These are phyloP conservation scores for Lamproptera curius DNA, from an alignment of 2,888 invertebrate species.

Conservation along the genomic window DNA sequence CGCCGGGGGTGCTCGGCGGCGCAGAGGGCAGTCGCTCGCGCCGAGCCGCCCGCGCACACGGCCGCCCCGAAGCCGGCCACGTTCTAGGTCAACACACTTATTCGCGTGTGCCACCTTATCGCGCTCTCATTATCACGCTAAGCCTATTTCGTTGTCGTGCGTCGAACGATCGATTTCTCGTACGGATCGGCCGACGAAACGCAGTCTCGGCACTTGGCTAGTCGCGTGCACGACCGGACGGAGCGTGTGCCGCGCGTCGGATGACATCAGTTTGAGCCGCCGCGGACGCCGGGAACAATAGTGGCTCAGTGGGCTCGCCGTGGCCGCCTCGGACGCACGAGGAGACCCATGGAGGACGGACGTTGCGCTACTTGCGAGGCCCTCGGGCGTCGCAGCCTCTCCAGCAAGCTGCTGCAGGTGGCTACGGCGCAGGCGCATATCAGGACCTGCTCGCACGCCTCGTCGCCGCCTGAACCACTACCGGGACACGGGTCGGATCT, in stretches of 20 bases:
- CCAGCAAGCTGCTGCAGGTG: constrained; percentile 68
- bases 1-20: constrained; percentile 55
- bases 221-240: constrained; percentile 57
- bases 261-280: constrained; percentile 76
- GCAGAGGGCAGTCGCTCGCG: constrained; percentile 67
- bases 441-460: constrained; percentile 57
- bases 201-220: constrained; percentile 62
- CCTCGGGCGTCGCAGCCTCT: constrained; percentile 63
- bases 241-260: constrained; percentile 64
- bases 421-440: constrained; percentile 73
- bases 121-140: constrained; percentile 72
- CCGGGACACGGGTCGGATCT: constrained; percentile 54
- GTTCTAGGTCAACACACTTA: constrained; percentile 71
- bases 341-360: constrained; percentile 67
- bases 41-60: constrained; percentile 66
- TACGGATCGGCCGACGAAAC: constrained; percentile 36
- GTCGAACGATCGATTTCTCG: constrained; percentile 68
- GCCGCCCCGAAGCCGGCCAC: constrained; percentile 63
- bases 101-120: constrained; percentile 74
- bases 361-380: constrained; percentile 72
- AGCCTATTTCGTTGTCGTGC: constrained; percentile 66
- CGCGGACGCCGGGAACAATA: constrained; percentile 70
- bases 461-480: constrained; percentile 49
- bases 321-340: constrained; percentile 70
- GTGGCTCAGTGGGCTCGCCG: constrained; percentile 72